phyloP scores from a whole-genome alignment of 1,140 invertebrate species.

The Whitmania pigra region DNA sequence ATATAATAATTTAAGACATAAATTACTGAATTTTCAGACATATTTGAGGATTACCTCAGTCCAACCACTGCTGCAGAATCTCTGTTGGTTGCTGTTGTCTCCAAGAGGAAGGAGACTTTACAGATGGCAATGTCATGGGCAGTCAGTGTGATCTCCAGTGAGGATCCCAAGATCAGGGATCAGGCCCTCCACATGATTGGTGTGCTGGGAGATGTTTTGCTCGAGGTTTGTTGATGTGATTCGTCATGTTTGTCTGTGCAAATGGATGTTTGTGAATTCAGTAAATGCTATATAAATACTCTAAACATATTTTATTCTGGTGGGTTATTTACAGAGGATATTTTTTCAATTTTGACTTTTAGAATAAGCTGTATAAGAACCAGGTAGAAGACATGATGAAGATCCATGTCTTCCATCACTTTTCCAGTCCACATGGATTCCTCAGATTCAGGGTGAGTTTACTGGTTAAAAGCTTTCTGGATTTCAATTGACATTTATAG shows the following conservation, averaged over 20 bases:
- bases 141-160: constrained; percentile 48
- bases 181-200: constrained; percentile 97
- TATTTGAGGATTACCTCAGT: constrained; percentile 89
- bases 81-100: constrained; percentile 72
- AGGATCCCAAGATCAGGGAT: constrained; percentile 57
- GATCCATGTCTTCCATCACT: constrained; percentile 86
- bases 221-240: constrained; percentile 32
- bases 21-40: constrained; percentile 51
- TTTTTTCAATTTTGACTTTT: constrained; percentile 25
- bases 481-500: constrained; percentile 23
- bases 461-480: constrained; percentile 27
- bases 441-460: constrained; percentile 64
- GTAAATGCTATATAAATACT: neutral
- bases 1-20: neutral
- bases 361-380: constrained; percentile 79
- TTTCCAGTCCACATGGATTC: constrained; percentile 68
- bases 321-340: too few species aligned
- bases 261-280: too few species aligned
- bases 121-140: constrained; percentile 82
- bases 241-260: too few species aligned
- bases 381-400: constrained; percentile 84
- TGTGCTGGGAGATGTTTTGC: constrained; percentile 61
- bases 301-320: constrained; percentile 4
- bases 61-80: constrained; percentile 85
- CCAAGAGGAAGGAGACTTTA: constrained; percentile 87